These are phyloP conservation scores for Dasypolia templi DNA, from an alignment of 2,888 invertebrate genomes.

Conservation along the genomic window DNA sequence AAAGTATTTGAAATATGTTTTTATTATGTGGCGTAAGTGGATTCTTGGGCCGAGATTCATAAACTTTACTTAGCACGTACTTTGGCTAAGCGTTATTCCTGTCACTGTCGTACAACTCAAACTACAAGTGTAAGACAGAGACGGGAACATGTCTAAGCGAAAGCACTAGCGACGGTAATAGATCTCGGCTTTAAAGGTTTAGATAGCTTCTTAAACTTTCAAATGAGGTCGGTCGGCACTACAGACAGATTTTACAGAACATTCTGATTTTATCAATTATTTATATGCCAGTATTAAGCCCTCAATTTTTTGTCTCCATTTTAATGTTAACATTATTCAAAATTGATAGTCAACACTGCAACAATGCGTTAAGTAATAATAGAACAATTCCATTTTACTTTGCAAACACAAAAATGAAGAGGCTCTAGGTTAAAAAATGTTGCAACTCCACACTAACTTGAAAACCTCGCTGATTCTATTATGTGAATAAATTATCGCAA, in stretches of 20 bases:
- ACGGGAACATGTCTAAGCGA: not conserved
- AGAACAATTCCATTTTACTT: conserved; percentile 18
- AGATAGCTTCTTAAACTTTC: conserved; percentile 13
- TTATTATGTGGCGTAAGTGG: not conserved
- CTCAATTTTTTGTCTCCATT: conserved; percentile 6
- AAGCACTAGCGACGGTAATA: not conserved
- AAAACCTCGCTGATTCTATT: conserved; percentile 10
- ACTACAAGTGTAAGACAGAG: no score
- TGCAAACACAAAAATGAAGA: conserved; percentile 18
- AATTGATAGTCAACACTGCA: conserved; percentile 2
- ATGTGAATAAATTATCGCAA: conserved; percentile 36
- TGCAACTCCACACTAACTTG: conserved; percentile 24
- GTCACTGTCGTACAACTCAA: not conserved
- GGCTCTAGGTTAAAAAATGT: conserved; percentile 1
- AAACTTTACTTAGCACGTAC: not conserved
- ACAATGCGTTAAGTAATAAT: conserved; percentile 8
- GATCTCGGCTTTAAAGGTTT: not conserved
- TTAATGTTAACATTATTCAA: conserved; percentile 37
- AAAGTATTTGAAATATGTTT: conserved; percentile 14
- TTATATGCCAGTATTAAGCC: not conserved
- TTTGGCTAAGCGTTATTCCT: not conserved
- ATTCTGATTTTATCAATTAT: conserved; percentile 19
- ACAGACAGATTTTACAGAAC: conserved; percentile 31
- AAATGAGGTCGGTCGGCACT: conserved; percentile 19
- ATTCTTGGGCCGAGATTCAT: not conserved